Conservation (phyloP, 2,113 vertebrate species). For the Gopherus flavomarginatus region DNA sequence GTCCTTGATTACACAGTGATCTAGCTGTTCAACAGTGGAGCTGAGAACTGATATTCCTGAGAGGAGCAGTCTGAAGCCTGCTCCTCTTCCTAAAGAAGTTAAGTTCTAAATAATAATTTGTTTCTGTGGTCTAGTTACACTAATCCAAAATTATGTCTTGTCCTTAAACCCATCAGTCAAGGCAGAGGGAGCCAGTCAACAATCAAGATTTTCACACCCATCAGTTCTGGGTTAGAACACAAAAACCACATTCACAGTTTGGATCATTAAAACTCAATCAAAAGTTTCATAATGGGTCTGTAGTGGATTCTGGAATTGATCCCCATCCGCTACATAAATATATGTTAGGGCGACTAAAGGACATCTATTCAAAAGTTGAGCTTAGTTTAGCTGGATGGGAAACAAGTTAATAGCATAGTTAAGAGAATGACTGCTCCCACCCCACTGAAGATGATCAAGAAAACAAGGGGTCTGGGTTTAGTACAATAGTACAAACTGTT, state of each 20-base stretch:
- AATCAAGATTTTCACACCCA: not conserved
- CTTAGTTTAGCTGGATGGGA: not conserved
- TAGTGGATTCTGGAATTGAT: not conserved
- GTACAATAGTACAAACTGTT: not conserved
- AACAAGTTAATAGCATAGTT: accelerated
- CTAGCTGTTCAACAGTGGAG: not conserved
- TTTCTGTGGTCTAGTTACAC: not conserved
- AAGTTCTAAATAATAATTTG: not conserved
- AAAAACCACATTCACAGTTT: not conserved
- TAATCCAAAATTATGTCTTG: not conserved
- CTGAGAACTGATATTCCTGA: not conserved
- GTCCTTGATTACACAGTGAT: not conserved
- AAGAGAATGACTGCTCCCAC: not conserved
- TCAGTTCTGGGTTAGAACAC: accelerated
- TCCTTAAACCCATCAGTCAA: not conserved
- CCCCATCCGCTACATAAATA: accelerated
- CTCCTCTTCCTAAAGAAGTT: not conserved
- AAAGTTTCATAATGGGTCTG: not conserved
- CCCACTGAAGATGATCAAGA: accelerated
- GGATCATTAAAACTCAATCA: not conserved
- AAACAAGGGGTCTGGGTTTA: accelerated
- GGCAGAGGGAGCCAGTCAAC: not conserved
- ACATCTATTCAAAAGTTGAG: not conserved
- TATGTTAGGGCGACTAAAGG: accelerated
- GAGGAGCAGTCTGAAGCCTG: not conserved